Conservation (phyloP, 1,140 invertebrate genomes). For the Drosophila biarmipes region DNA sequence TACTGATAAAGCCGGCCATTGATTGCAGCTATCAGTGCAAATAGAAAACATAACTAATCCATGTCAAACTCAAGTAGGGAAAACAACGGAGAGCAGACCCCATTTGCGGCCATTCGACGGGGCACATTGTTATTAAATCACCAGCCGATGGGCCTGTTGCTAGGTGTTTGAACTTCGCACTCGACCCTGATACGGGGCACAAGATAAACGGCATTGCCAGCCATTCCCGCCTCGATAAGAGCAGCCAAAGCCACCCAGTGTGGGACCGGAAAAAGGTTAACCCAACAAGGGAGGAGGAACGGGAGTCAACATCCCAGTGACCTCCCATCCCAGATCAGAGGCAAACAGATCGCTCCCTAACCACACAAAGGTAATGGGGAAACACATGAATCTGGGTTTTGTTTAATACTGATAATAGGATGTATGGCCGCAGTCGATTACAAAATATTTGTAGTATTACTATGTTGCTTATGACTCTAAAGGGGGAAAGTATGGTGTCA, state of each 20-base stretch:
- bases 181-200: constrained; percentile 35
- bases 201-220: constrained; percentile 22
- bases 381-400: neutral
- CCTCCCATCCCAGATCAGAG: constrained; percentile 8
- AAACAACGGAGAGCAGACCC: constrained; percentile 12
- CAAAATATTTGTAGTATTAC: too few relatives aligned
- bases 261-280: constrained; percentile 25
- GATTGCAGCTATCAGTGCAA: constrained; percentile 48
- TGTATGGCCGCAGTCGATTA: too few relatives aligned
- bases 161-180: constrained; percentile 51
- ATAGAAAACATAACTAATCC: constrained; percentile 56
- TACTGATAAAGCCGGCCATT: constrained; percentile 41
- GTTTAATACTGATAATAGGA: neutral
- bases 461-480: too few relatives aligned
- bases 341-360: constrained; percentile 32
- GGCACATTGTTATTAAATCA: constrained; percentile 49
- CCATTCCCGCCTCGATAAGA: constrained; percentile 17
- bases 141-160: constrained; percentile 33
- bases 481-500: too few relatives aligned
- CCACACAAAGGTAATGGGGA: constrained; percentile 5
- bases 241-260: neutral
- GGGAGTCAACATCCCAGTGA: constrained; percentile 19
- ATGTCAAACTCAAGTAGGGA: constrained; percentile 37
- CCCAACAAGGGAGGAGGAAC: constrained; percentile 2
- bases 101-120: constrained; percentile 15